Evolutionary conservation across 2,797 vertebrate species (phyloP).

Genomic region (Schizothorax lantsangensis): DNA sequence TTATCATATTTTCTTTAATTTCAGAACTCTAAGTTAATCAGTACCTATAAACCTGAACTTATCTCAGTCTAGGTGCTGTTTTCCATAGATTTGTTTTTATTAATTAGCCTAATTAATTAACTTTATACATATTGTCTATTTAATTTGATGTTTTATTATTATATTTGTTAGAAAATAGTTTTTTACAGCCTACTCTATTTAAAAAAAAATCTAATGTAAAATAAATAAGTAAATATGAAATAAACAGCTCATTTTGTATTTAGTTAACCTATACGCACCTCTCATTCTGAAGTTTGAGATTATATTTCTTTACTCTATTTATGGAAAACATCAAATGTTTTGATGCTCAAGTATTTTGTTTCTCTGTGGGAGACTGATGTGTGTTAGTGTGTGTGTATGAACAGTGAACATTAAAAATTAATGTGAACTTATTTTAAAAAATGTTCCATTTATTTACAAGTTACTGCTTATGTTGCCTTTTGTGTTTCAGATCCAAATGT

Average conservation of each 20-base stretch:
- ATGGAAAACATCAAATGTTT: background rate
- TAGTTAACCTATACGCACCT: background rate
- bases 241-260: background rate
- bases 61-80: background rate
- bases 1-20: background rate
- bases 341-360: background rate
- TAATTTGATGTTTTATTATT: background rate
- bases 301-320: background rate
- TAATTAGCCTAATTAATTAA: background rate
- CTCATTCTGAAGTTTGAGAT: background rate
- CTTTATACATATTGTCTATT: background rate
- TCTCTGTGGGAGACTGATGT: background rate
- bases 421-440: background rate
- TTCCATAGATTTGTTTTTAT: background rate
- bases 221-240: background rate
- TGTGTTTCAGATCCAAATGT: slow-evolving; percentile 19
- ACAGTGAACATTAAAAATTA: background rate
- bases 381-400: background rate
- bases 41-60: background rate
- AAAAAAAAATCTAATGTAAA: background rate
- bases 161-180: background rate
- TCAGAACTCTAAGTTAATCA: background rate
- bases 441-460: background rate
- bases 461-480: background rate
- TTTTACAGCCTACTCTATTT: no score